A percentile compares a stretch with the other conserved stretches of the same genome.
These are phyloP conservation scores for Myotis findleyi DNA, from an alignment of 2,797 vertebrate genomes.

Conservation along the genomic window DNA sequence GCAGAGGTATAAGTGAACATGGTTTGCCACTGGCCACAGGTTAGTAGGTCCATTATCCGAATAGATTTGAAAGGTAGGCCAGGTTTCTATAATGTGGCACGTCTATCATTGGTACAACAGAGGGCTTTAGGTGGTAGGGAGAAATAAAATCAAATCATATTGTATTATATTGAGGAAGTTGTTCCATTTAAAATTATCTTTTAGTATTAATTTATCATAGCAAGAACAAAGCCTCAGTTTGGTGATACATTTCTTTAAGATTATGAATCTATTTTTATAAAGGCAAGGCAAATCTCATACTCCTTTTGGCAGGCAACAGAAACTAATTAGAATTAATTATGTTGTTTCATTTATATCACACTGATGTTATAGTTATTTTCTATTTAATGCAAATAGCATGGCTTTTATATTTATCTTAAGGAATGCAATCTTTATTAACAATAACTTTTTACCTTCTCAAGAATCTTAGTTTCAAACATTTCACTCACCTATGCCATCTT, in stretches of 20 bases:
- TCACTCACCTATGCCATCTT: neutral
- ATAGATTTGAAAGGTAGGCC: neutral
- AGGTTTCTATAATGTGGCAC: neutral
- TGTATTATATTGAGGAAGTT: neutral
- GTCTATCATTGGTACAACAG: neutral
- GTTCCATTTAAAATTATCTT: neutral
- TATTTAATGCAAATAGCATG: neutral
- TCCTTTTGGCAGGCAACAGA: neutral
- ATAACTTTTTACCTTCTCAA: neutral
- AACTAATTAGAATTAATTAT: neutral
- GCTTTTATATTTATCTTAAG: neutral
- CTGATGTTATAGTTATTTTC: neutral
- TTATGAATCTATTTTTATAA: slow-evolving; percentile 18
- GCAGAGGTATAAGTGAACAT: neutral
- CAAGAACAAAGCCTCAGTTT: neutral
- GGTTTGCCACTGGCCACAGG: neutral
- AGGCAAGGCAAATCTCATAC: neutral
- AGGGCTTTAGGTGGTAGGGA: neutral
- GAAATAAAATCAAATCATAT: neutral
- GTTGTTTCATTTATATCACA: neutral
- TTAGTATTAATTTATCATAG: neutral
- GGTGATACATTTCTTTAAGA: neutral
- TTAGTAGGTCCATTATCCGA: neutral
- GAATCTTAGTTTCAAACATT: neutral
- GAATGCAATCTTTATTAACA: neutral